Evolutionary conservation across 2,888 invertebrate genomes (phyloP).

Genomic region (Mycalesis mineus): DNA sequence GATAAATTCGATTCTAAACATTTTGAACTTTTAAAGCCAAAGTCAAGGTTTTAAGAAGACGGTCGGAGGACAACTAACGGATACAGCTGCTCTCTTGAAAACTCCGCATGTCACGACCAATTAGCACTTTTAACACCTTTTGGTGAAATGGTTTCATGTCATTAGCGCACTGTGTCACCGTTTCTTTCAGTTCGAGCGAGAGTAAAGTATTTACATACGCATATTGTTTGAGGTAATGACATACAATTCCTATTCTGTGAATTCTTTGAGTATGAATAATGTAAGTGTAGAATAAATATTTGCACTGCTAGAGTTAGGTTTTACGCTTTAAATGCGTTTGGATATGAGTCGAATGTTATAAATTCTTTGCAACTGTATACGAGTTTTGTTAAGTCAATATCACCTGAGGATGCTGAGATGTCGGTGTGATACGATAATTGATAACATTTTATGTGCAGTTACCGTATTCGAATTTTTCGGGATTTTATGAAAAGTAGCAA

Average conservation of each 20-base stretch:
- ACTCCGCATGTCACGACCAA: conserved; percentile 45
- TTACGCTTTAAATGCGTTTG: background rate
- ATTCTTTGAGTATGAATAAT: background rate
- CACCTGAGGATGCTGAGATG: no score
- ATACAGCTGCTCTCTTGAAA: conserved; percentile 45
- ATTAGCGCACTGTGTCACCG: conserved; percentile 47
- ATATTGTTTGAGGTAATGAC: background rate
- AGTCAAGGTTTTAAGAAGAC: conserved; percentile 16
- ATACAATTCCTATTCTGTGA: background rate
- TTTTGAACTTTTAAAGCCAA: conserved; percentile 10
- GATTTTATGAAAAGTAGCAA: no score
- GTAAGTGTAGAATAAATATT: conserved; percentile 9
- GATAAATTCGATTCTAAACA: conserved; percentile 8
- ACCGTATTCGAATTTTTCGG: no score
- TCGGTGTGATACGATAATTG: no score
- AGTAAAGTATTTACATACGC: conserved; percentile 6
- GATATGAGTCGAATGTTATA: background rate
- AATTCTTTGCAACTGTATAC: no score
- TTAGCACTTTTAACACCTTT: conserved; percentile 65
- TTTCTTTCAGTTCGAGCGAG: conserved; percentile 29
- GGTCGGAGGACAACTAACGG: conserved; percentile 48
- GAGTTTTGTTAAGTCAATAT: no score
- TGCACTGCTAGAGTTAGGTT: background rate
- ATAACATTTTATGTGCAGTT: no score
- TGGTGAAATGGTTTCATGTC: conserved; percentile 52